phyloP scores from a whole-genome alignment of 2,113 vertebrate species.

The Tachysurus vachellii region DNA sequence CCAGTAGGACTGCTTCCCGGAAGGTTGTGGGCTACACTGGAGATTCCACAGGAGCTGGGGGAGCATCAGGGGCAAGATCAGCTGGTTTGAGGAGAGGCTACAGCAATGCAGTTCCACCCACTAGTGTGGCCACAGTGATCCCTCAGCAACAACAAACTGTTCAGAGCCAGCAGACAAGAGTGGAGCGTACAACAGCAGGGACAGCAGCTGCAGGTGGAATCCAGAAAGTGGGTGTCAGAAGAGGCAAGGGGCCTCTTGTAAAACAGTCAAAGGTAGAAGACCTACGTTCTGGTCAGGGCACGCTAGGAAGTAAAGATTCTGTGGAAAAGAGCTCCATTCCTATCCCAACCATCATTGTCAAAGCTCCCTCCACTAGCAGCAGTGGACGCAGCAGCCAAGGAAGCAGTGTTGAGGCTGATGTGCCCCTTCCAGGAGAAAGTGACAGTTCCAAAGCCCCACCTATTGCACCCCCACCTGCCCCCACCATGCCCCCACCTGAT shows the following conservation, averaged over 20 bases:
- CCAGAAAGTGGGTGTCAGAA: conserved; percentile 71
- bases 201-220: conserved; percentile 63
- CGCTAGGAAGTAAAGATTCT: conserved; percentile 64
- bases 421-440: conserved; percentile 64
- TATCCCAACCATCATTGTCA: conserved; percentile 92
- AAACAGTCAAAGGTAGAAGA: conserved; percentile 92
- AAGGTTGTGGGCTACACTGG: conserved; percentile 70
- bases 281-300: conserved; percentile 68
- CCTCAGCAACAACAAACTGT: conserved; percentile 70
- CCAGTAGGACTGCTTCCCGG: conserved; percentile 72
- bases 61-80: conserved; percentile 61
- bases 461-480: conserved; percentile 75
- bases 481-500: conserved; percentile 79
- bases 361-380: conserved; percentile 92
- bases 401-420: conserved; percentile 87
- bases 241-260: conserved; percentile 85
- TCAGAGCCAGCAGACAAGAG: conserved; percentile 69
- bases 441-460: conserved; percentile 69
- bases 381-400: conserved; percentile 92
- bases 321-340: conserved; percentile 89
- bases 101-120: conserved; percentile 69
- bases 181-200: conserved; percentile 63
- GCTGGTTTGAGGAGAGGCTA: conserved; percentile 74
- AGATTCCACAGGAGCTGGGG: conserved; percentile 63
- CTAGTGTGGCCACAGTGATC: conserved; percentile 71